Conservation (phyloP, 2,797 vertebrate genomes). For the Arnoldichthys spilopterus region DNA sequence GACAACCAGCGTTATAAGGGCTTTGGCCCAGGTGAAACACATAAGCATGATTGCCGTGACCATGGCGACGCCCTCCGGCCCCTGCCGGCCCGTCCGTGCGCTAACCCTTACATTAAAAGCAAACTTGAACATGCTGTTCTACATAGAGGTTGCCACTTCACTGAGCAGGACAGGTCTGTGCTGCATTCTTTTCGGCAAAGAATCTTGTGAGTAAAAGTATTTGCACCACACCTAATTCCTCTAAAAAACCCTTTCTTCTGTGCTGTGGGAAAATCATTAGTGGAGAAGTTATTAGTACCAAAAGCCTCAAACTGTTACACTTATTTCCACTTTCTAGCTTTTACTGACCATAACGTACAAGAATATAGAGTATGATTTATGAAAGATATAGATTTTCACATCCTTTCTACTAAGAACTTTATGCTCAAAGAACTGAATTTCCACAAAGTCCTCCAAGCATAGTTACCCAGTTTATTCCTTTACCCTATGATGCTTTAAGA, state of each 20-base stretch:
- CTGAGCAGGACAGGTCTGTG: constrained; percentile 65
- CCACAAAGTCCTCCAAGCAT: not conserved
- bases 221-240: constrained; percentile 58
- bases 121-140: constrained; percentile 64
- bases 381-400: not conserved
- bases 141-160: constrained; percentile 64
- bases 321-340: not conserved
- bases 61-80: too few relatives aligned
- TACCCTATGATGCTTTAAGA: too few relatives aligned
- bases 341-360: not conserved
- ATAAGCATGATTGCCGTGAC: too few relatives aligned
- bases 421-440: not conserved
- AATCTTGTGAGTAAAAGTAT: constrained; percentile 59
- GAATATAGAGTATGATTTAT: too few relatives aligned
- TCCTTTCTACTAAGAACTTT: not conserved
- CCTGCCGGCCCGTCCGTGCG: too few relatives aligned
- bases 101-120: too few relatives aligned
- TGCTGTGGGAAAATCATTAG: constrained; percentile 44
- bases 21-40: too few relatives aligned
- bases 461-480: not conserved
- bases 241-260: constrained; percentile 53
- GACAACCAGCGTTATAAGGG: too few relatives aligned
- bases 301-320: not conserved
- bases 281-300: constrained; percentile 9
- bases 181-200: constrained; percentile 62